These are phyloP conservation scores for Conchocele bisecta DNA, from an alignment of 2,888 invertebrate species.

Conservation along the genomic window DNA sequence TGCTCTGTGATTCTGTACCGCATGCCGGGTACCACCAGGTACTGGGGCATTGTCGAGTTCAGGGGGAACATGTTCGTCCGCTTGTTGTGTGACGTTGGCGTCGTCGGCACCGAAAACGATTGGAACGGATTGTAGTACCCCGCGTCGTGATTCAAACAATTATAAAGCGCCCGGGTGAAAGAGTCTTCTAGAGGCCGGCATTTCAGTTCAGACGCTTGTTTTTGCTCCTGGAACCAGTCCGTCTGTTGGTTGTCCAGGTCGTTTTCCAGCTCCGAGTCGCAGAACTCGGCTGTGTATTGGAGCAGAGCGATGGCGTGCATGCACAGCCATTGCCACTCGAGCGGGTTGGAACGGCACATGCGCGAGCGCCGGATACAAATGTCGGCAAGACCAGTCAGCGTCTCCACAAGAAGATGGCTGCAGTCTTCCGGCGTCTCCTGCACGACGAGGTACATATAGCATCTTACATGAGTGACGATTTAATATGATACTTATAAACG, in stretches of 20 bases:
- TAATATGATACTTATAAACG: no score
- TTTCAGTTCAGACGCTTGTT: slow-evolving; percentile 64
- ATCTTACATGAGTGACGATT: no score
- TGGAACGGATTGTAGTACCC: slow-evolving; percentile 69
- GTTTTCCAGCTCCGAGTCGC: slow-evolving; percentile 68
- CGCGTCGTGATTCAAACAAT: slow-evolving; percentile 73
- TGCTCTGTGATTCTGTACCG: slow-evolving; percentile 58
- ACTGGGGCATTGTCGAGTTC: slow-evolving; percentile 63
- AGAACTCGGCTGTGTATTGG: slow-evolving; percentile 73
- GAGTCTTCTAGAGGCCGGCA: slow-evolving; percentile 73
- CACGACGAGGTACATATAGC: no score
- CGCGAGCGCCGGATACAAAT: slow-evolving; percentile 72
- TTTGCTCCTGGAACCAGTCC: slow-evolving; percentile 73
- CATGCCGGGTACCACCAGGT: slow-evolving; percentile 63
- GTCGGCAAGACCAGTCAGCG: slow-evolving; percentile 72
- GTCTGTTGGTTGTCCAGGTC: slow-evolving; percentile 62
- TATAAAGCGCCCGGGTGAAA: slow-evolving; percentile 71
- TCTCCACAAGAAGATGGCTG: slow-evolving; percentile 66
- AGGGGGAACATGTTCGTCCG: slow-evolving; percentile 67
- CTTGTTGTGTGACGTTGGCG: slow-evolving; percentile 66
- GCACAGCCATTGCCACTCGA: slow-evolving; percentile 78
- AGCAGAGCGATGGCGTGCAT: slow-evolving; percentile 76
- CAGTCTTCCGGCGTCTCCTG: slow-evolving; percentile 70
- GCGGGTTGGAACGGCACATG: slow-evolving; percentile 72
- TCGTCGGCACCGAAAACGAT: slow-evolving; percentile 66